A percentile compares a stretch with the other conserved stretches of the same genome.
These are phyloP conservation scores for Falco berigora DNA, from an alignment of 2,797 vertebrate species.

Conservation along the genomic window DNA sequence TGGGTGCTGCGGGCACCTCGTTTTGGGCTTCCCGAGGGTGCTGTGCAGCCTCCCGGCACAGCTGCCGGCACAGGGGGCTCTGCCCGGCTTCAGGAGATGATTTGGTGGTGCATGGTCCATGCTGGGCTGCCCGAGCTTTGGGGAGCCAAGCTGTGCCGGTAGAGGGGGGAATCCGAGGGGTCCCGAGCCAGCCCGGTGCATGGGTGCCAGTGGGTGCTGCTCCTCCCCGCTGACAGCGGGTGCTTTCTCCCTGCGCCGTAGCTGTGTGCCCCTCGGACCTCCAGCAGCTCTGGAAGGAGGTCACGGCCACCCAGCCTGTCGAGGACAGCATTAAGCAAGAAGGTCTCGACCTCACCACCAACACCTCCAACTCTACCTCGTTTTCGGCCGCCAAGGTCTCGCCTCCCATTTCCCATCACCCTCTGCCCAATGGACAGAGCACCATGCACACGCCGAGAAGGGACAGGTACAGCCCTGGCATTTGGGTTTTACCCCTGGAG, in stretches of 20 bases:
- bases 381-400: constrained; percentile 90
- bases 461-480: constrained; percentile 83
- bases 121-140: not conserved
- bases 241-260: not conserved
- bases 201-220: not conserved
- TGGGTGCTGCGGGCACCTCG: rapidly evolving
- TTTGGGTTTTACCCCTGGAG: not conserved
- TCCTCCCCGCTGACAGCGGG: rapidly evolving
- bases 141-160: not conserved
- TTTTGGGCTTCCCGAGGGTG: not conserved
- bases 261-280: constrained; percentile 97
- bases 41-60: rapidly evolving
- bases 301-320: constrained; percentile 83
- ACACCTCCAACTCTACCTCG: constrained; percentile 98
- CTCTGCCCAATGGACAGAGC: constrained; percentile 93
- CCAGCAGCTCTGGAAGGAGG: constrained; percentile 98
- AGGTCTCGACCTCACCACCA: constrained; percentile 95
- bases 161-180: not conserved
- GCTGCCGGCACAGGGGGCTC: not conserved
- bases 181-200: not conserved
- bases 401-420: constrained; percentile 89
- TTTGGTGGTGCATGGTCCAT: rapidly evolving
- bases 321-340: constrained; percentile 95
- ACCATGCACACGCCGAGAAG: constrained; percentile 92
- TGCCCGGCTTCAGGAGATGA: not conserved